Percentiles rank a stretch among this genome's conserved stretches.
Evolutionary conservation across 53 echinoderm and acorn worm genomes (phyloP).

Genomic region (Echinarachnius parma): DNA sequence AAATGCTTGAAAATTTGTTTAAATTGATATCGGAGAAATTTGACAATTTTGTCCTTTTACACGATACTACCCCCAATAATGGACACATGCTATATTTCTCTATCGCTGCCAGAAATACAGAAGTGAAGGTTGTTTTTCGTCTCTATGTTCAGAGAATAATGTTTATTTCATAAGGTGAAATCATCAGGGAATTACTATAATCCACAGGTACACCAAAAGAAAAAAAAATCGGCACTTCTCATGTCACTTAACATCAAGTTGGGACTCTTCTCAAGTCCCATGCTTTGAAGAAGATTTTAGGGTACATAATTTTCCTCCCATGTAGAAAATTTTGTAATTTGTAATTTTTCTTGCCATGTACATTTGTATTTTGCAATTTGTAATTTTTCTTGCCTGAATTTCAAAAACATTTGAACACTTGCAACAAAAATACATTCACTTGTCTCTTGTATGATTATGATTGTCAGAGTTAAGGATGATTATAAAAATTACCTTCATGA

Average conservation of each 20-base stretch:
- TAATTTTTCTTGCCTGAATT: conserved; percentile 23
- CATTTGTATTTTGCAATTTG: conserved; percentile 14
- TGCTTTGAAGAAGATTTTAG: conserved; percentile 23
- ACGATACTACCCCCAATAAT: conserved; percentile 16
- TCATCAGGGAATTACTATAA: too few species aligned
- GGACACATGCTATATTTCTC: conserved; percentile 21
- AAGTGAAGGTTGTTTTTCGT: conserved; percentile 16
- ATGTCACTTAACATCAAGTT: conserved; percentile 21
- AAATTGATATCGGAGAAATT: conserved; percentile 20
- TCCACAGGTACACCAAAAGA: too few species aligned
- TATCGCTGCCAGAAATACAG: conserved; percentile 24
- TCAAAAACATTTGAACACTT: conserved; percentile 4
- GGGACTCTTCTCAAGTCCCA: conserved; percentile 23
- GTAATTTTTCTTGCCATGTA: conserved; percentile 21
- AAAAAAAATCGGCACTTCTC: conserved; percentile 12
- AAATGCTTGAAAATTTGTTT: conserved; percentile 27
- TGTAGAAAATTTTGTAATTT: conserved; percentile 16
- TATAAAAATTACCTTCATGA: conserved; percentile 20
- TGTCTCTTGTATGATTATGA: conserved; percentile 23
- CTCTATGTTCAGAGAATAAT: conserved; percentile 11
- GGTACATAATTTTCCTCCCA: conserved; percentile 14
- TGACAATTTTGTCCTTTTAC: conserved; percentile 27
- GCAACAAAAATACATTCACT: conserved; percentile 22
- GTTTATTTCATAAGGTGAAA: conserved; percentile 18
- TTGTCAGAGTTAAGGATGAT: conserved; percentile 18